Base-by-base conservation (phyloP, 2,797 vertebrate species). In the Scomberomorus guttatus region DNA sequence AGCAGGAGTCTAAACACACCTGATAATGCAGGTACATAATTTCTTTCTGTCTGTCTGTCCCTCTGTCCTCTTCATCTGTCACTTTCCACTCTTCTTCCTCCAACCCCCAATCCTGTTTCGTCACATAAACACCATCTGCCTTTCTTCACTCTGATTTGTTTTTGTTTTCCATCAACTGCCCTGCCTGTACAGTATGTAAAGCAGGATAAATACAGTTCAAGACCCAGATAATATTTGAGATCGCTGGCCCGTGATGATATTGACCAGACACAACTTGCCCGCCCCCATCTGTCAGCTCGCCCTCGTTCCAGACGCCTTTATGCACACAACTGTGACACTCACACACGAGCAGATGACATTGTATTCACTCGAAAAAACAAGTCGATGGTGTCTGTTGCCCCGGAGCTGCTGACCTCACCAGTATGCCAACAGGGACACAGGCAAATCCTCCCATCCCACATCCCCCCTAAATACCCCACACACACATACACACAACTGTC, bases 201-300 rank as follows among this genome's bases (percentile, higher is more conserved):
- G 57, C 75, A 79, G 56, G 81, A 51, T 87, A 73, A 61, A 3
- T 15, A 62, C 57, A 75, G 73, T 42, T 76, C 76, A 78, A 61
- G 71, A 62, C 77, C 68, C 50, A 32, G 79, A 77, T 87, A 46
- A 87, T 87, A 83, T 90, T 76, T 83, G 81, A 63, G 84, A 42
- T 85, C 83, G 7, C 37, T 92, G 91, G 85, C 72, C 91, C 86
- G 62, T 91, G 85, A 91, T 58, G 66, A 84, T 84, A 91, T 89
- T 86, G 89, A 91, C 87, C 89, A 91, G 89, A 92, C 90, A 81
- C 80, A 77, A 81, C 73, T 76, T 60, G 27, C 63, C 67, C 67
- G 2, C 61, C 75, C 78, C 93, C 90, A 91, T 92, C 91, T 94
- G 92, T 88, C 89, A 37, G 73, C 66, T 60, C 20, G 66, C 77